A percentile compares a stretch with the other conserved stretches of the same genome.
phyloP scores from a whole-genome alignment of 2,797 vertebrate genomes.

The Falco concolor region DNA sequence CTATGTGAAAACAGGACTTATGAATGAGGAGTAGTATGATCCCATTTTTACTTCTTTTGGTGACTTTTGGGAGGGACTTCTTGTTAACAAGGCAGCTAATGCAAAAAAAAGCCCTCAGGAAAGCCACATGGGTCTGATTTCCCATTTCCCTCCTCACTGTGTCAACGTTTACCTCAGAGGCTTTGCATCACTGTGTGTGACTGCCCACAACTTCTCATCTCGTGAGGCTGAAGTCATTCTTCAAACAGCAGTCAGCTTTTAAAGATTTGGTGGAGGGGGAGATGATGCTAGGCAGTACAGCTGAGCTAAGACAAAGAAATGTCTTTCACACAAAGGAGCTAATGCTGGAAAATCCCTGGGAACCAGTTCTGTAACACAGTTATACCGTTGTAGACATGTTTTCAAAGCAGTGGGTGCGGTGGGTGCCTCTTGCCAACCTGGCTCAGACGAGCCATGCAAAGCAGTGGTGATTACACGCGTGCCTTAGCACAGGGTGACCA shows the following conservation, averaged over 20 bases:
- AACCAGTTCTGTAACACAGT: neutral
- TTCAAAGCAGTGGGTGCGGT: neutral
- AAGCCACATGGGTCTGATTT: constrained; percentile 34
- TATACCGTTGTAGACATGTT: neutral
- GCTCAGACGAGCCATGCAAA: neutral
- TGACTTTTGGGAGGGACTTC: neutral
- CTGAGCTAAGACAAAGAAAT: constrained; percentile 4
- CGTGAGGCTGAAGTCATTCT: constrained; percentile 43
- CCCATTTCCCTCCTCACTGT: neutral
- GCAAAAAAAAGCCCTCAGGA: neutral
- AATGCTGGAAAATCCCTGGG: neutral
- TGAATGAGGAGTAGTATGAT: neutral
- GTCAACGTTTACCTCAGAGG: constrained; percentile 42
- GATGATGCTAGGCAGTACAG: neutral
- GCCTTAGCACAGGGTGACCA: neutral
- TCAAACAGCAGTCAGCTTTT: neutral
- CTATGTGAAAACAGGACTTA: neutral
- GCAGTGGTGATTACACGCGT: neutral
- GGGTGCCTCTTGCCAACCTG: neutral
- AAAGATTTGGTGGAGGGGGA: neutral
- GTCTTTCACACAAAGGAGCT: neutral
- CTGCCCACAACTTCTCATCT: constrained; percentile 43
- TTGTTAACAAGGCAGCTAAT: neutral
- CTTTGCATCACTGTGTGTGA: constrained; percentile 19
- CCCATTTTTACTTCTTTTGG: constrained; percentile 5